Percentiles rank a stretch among this genome's conserved stretches.
Evolutionary conservation across 2,113 vertebrate genomes (phyloP).

Genomic region (Gopherus flavomarginatus): DNA sequence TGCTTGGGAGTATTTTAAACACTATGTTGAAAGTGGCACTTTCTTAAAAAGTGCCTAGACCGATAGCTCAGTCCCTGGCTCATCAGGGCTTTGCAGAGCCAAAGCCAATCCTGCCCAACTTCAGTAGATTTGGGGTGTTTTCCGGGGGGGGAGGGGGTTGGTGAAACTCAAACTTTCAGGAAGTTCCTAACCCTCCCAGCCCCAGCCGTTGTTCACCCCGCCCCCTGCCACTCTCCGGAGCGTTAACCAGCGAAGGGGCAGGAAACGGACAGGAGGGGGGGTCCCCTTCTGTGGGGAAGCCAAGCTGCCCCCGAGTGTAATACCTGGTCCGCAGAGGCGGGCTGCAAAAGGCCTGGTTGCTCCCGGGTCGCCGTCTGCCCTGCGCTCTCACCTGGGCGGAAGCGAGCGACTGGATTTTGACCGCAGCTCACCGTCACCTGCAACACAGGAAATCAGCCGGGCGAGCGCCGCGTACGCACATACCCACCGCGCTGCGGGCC

Average conservation of each 20-base stretch:
- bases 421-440: constrained; percentile 74
- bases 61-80: background rate
- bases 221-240: background rate
- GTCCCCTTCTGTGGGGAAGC: background rate
- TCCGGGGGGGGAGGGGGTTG: background rate
- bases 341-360: background rate
- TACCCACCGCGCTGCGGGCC: background rate
- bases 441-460: constrained; percentile 70
- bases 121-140: background rate
- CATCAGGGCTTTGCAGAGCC: background rate
- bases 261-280: background rate
- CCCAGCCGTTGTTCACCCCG: background rate
- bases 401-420: constrained; percentile 39
- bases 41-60: background rate
- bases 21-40: background rate
- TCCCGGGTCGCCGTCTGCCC: background rate
- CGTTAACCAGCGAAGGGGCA: background rate
- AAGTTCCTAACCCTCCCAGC: background rate
- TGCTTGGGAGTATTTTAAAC: background rate
- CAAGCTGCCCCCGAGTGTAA: background rate
- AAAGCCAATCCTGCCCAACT: background rate
- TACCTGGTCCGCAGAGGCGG: background rate
- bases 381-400: constrained; percentile 69
- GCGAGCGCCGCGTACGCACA: constrained; percentile 48
- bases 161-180: background rate